Base-by-base conservation (phyloP, 2,888 invertebrate species). In the Camptogramma bilineatum region DNA sequence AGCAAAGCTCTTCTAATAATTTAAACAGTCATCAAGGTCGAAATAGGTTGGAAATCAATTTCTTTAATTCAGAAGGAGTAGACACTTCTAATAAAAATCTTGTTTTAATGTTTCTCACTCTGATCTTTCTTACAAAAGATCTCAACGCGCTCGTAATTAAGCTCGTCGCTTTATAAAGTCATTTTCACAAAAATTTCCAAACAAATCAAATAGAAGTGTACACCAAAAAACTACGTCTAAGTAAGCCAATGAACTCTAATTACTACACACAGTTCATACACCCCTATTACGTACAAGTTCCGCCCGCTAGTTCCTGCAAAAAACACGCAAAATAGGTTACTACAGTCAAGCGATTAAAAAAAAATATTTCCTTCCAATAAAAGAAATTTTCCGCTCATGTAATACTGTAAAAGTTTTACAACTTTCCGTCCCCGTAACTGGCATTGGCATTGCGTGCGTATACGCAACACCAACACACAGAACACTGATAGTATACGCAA, bases 371-470 rank as follows among this genome's bases (percentile, higher is more conserved):
- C 82, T 80, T 66, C 70, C 71, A 73, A 73, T 75, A 66, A 75
- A 81, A 79, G 76, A 73, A 81, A 84, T 87, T 90, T 91, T 89
- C 91, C 91, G 91, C 78, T 86, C 85, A 86, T 90, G 58, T 52
- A 59, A 59, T 51, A 59, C 58, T 31, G 52, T 59, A 59, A 52
- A 51, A 78, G 81, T 80, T 79, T 82, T 78, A 81, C 77, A 83
- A 81, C 85, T 89, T 90, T 90, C 91, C 88, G 86, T 75, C 75
- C 69, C 77, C 88, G 86, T 90, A 90, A 91, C 85, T 86, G 90
- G 84, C 91, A 90, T 84, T 91, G 92, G 90, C 91, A 90, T 92
- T 93, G 93, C 92, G 83, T 90, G 90, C 88, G 86, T 82, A 84
- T 82, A 87, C 92, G 92, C 92, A 92, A 91, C 86, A 84, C 83